Evolutionary conservation across 1,140 invertebrate genomes (phyloP).

Genomic region (Polypedilum pembai): DNA sequence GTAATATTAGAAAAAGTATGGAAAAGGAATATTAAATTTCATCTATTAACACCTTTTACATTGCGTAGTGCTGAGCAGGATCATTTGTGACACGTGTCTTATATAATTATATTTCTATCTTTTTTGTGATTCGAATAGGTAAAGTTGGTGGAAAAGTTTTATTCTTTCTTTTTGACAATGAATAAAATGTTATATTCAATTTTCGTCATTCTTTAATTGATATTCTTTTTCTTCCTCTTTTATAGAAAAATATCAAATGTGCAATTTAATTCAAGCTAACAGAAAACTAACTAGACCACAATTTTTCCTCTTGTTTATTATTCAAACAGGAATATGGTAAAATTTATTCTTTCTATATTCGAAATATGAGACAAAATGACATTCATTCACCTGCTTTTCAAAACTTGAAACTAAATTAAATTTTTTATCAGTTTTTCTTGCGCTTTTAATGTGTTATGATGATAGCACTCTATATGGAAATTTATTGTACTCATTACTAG

Average conservation of each 20-base stretch:
- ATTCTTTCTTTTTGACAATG: not conserved
- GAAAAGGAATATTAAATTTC: slow-evolving; percentile 4
- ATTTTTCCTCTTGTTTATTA: no score
- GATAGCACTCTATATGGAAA: no score
- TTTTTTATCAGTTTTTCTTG: not conserved
- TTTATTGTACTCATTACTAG: no score
- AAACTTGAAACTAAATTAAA: not conserved
- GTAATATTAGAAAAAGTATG: not conserved
- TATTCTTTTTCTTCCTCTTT: no score
- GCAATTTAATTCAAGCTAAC: no score
- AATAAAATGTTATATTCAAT: no score
- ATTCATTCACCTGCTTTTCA: not conserved
- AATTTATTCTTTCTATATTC: not conserved
- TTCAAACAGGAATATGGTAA: no score
- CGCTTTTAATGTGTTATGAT: no score
- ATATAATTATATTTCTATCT: not conserved
- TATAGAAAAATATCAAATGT: no score
- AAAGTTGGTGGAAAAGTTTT: not conserved
- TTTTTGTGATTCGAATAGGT: not conserved
- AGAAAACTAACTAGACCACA: no score
- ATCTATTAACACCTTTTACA: slow-evolving; percentile 7
- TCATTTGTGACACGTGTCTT: slow-evolving; percentile 22
- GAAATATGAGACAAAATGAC: not conserved
- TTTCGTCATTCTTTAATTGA: no score
- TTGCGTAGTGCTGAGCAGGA: not conserved